These are phyloP conservation scores for Parascotia fuliginaria DNA, from an alignment of 2,888 invertebrate genomes.

Conservation along the genomic window DNA sequence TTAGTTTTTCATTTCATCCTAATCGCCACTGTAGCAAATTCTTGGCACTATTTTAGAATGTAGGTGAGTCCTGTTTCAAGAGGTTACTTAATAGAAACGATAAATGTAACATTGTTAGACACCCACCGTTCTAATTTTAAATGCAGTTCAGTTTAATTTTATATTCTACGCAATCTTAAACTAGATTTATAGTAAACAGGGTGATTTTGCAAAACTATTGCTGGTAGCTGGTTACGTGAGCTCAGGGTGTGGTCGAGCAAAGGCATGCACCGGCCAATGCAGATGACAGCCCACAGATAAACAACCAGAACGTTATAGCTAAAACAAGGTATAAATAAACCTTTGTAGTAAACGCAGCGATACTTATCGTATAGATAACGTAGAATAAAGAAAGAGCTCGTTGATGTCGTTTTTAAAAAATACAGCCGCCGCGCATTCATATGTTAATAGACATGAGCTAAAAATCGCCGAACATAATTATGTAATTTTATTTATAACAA, in stretches of 20 bases:
- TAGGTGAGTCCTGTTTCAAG: too few relatives aligned
- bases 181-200: slow-evolving; percentile 20
- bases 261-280: slow-evolving; percentile 21
- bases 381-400: slow-evolving; percentile 20
- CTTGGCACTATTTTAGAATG: too few relatives aligned
- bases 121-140: slow-evolving; percentile 14
- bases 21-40: too few relatives aligned
- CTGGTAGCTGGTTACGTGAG: slow-evolving; percentile 28
- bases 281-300: slow-evolving; percentile 48
- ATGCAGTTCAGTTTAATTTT: slow-evolving; percentile 16
- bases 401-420: slow-evolving; percentile 10
- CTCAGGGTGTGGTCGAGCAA: slow-evolving; percentile 33
- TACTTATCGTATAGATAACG: slow-evolving; percentile 31
- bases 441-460: too few relatives aligned
- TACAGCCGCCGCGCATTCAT: background rate
- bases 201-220: slow-evolving; percentile 38
- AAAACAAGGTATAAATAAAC: slow-evolving; percentile 27
- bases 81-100: too few relatives aligned
- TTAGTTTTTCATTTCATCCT: too few relatives aligned
- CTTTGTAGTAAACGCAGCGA: slow-evolving; percentile 19
- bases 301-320: slow-evolving; percentile 17
- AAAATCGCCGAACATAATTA: too few relatives aligned
- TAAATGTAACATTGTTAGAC: too few relatives aligned
- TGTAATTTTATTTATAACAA: too few relatives aligned
- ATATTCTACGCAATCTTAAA: slow-evolving; percentile 21